A percentile compares a stretch with the other conserved stretches of the same genome.
Evolutionary conservation across 2,113 vertebrate genomes (phyloP).

Genomic region (Galbula dea): DNA sequence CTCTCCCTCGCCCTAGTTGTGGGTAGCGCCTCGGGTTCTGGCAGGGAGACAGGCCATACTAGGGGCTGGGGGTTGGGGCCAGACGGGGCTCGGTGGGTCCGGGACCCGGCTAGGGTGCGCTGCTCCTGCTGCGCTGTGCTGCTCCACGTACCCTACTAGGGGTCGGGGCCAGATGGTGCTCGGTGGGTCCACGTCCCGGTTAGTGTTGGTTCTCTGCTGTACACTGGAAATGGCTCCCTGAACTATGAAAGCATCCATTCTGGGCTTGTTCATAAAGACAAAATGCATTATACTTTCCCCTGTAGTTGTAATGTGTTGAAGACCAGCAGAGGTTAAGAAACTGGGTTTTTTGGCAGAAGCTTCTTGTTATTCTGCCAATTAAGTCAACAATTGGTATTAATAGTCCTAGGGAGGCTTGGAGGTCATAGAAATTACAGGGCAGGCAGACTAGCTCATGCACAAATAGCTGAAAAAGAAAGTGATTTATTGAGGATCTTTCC

Average conservation of each 20-base stretch:
- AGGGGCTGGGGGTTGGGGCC: too few relatives aligned
- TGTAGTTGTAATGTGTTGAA: neutral
- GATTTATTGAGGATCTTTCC: neutral
- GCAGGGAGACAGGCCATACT: too few relatives aligned
- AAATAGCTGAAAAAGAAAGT: slow-evolving; percentile 17
- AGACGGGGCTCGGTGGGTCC: too few relatives aligned
- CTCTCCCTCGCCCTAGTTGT: too few relatives aligned
- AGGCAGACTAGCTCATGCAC: neutral
- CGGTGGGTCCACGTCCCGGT: too few relatives aligned
- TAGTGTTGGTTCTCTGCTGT: neutral
- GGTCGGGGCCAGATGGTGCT: too few relatives aligned
- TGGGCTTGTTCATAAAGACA: neutral
- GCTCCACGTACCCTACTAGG: too few relatives aligned
- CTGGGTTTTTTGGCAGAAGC: slow-evolving; percentile 40
- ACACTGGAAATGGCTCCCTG: neutral
- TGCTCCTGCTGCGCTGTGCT: too few relatives aligned
- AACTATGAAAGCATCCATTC: neutral
- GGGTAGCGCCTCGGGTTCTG: too few relatives aligned
- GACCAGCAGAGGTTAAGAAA: slow-evolving; percentile 31
- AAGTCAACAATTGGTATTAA: slow-evolving; percentile 57
- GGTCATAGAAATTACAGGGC: slow-evolving; percentile 13
- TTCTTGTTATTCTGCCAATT: slow-evolving; percentile 49
- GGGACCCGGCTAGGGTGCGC: too few relatives aligned
- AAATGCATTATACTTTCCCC: neutral
- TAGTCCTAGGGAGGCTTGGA: slow-evolving; percentile 12